A percentile compares a stretch with the other conserved stretches of the same genome.
These are phyloP conservation scores for Enteromius afrohamiltoni DNA, from an alignment of 2,797 vertebrate species.

Conservation along the genomic window DNA sequence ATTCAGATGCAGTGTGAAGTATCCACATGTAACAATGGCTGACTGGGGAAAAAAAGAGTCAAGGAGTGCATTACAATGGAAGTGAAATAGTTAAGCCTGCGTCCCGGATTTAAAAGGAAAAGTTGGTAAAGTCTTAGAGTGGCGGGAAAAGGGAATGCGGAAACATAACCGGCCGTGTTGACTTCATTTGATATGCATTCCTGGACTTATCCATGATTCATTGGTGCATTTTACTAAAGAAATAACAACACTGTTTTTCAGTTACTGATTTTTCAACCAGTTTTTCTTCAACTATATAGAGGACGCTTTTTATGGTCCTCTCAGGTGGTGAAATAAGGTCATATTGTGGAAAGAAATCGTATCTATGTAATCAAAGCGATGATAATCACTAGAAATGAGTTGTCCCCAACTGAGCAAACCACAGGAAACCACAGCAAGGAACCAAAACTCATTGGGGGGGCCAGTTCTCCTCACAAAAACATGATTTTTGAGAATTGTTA, in stretches of 20 bases:
- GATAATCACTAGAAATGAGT: too few relatives aligned
- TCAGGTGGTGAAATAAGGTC: too few relatives aligned
- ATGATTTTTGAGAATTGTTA: too few relatives aligned
- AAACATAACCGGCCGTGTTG: neutral
- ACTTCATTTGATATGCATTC: neutral
- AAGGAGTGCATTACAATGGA: conserved; percentile 39
- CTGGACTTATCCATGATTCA: neutral
- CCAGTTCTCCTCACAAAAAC: too few relatives aligned
- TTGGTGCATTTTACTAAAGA: neutral
- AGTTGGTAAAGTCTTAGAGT: neutral
- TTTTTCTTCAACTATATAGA: too few relatives aligned
- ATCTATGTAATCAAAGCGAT: too few relatives aligned
- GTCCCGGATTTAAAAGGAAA: conserved; percentile 27
- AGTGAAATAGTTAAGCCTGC: conserved; percentile 20
- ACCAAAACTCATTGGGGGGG: too few relatives aligned
- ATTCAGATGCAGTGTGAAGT: conserved; percentile 56
- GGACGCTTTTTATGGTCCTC: too few relatives aligned
- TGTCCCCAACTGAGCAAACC: too few relatives aligned
- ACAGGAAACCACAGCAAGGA: too few relatives aligned
- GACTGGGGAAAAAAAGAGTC: conserved; percentile 27
- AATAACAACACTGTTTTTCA: neutral
- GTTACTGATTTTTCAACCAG: neutral
- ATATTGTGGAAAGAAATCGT: too few relatives aligned
- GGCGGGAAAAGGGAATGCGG: neutral
- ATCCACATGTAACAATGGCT: conserved; percentile 47